Conservation (phyloP, 2,113 vertebrate species). For the Scomber colias region DNA sequence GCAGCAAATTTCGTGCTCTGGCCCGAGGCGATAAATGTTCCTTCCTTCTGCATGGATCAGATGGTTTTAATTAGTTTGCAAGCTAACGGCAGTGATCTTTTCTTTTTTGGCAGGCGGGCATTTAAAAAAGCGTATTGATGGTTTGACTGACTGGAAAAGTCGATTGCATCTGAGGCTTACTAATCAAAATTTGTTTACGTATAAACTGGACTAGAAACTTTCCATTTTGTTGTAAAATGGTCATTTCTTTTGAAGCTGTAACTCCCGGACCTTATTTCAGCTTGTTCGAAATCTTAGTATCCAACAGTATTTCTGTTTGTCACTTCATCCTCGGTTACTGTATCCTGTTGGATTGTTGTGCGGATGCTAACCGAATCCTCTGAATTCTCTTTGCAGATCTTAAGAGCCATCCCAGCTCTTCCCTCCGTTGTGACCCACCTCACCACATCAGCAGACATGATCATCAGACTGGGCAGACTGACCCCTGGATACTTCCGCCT, state of each 20-base stretch:
- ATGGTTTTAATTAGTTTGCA: conserved; percentile 41
- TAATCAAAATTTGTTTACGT: no score
- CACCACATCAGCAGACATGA: conserved; percentile 77
- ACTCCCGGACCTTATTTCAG: no score
- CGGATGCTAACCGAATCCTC: background rate
- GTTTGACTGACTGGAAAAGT: background rate
- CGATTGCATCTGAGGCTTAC: no score
- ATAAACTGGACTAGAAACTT: background rate
- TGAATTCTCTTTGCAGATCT: conserved; percentile 48
- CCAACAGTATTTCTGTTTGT: background rate
- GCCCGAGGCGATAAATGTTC: conserved; percentile 59
- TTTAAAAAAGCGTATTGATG: background rate
- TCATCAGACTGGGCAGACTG: conserved; percentile 91
- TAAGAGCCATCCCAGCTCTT: conserved; percentile 15
- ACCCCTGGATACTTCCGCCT: conserved; percentile 96
- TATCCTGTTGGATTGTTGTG: background rate
- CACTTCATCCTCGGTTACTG: background rate
- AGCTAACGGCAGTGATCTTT: background rate
- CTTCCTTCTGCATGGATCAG: conserved; percentile 33
- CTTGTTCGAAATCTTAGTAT: background rate
- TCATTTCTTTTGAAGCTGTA: no score
- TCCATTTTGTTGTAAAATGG: background rate
- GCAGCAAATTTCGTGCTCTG: conserved; percentile 23
- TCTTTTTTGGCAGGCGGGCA: conserved; percentile 2
- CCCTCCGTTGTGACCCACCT: background rate